Evolutionary conservation across 2,797 vertebrate genomes (phyloP), one percentile per base, ranked within the genome.

Genomic region (Paguma larvata): DNA sequence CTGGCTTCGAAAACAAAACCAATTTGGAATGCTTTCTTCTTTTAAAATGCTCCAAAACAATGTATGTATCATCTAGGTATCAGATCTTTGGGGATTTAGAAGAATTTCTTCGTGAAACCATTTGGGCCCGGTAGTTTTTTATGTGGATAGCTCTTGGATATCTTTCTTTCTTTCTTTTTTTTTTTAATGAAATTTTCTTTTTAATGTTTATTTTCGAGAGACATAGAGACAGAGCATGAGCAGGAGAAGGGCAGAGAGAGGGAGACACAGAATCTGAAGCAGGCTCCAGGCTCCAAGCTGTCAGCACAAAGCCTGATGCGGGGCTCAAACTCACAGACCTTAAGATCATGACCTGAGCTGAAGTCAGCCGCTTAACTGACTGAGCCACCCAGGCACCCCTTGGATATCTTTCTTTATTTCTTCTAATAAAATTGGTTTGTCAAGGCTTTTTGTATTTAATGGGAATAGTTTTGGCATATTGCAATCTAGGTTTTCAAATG

Each of bases 391-490:
- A 38, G 38, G 38, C 38, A 38, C 38, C 38, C 38, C 38, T 53
- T 88, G 88, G 18, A 56, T 62, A 78, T 83, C 46, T 82, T 96
- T 82, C 56, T 87, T 96, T 91, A 68, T 75, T 87, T 87, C n/a
- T 94, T 44, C 14, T 56, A 75, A 53, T 68, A 83, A 94, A 85
- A 90, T 56, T 85, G 34, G 38, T 80, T 78, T 90, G 10, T 56
- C 46, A 65, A 59, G 30, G 18, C 27, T 89, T 91, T 63, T 70
- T 70, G 2, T 84, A 32, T 94, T 68, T 73, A 41, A 4, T 95
- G 32, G 53, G 11, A 51, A 92, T 72, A 73, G 63, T 85, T 72
- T 80, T 92, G 25, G 8, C 79, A 79, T 70, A 48, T 59, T 79
- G 12, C 25, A 44, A 32, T 44, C 18, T 63, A 78, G 16, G 77